Evolutionary conservation across 2,113 vertebrate species (phyloP), one percentile per base, ranked within the genome.

Genomic region (Andinoacara biseriatus): DNA sequence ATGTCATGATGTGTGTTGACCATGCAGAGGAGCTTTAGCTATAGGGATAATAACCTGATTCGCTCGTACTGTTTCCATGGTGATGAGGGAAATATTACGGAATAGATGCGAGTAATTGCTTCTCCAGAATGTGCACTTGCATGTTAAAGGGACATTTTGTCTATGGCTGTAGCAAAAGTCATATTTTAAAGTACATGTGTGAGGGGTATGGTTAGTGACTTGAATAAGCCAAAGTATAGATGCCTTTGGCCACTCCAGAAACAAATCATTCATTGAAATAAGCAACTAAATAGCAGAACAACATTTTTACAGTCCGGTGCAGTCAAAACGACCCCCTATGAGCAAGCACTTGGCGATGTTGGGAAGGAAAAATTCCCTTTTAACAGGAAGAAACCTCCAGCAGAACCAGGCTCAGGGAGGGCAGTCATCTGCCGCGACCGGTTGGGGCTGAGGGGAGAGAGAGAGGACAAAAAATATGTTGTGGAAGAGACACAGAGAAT

Each of bases 21-120:
- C 52, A 22, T 60, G 79, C 72, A 77, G 74, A 74, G 6, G 58
- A 74, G 67, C 61, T 58, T 13, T 1, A n/a, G 67, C 88, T 78
- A 74, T 59, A 77, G 79, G 76, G 61, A 76, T 74, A 74, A 78
- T 57, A 67, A 18, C 57, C 22, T 33, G 22, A 33, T 80, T 89
- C 65, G 75, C 52, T 60, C 35, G 3, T 33, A 31, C 58, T 79
- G 88, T 89, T 86, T 77, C 90, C 79, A 91, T 88, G 57, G 83
- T 20, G 75, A 87, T 13, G 13, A 52, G 78, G 65, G 38, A 76
- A 80, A 59, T 67, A 63, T 82, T 57, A 65, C 7, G 7, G 58
- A 72, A 33, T 26, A 38, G 54, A 83, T 74, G 61, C 11, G 56
- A 82, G 88, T 86, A 82, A 87, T 86, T 82, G 38, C 77, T 38